phyloP scores from a whole-genome alignment of 2,797 vertebrate genomes.

The Salmo trutta region DNA sequence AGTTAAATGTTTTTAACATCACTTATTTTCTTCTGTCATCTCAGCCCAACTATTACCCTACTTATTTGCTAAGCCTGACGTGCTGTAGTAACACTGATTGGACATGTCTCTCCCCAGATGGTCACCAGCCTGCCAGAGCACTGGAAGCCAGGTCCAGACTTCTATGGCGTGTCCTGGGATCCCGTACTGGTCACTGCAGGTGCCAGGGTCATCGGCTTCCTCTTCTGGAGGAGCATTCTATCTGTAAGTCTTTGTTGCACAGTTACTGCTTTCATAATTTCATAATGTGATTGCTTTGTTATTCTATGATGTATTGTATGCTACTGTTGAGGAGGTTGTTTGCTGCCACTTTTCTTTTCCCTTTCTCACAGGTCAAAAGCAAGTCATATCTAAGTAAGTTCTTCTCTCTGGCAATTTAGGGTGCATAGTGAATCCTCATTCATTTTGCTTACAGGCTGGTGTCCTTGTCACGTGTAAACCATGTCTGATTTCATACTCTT shows the following conservation, averaged over 20 bases:
- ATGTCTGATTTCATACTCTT: background rate
- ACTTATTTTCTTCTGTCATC: too few relatives aligned
- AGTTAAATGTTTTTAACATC: too few relatives aligned
- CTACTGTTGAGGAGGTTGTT: too few relatives aligned
- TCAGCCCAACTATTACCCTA: background rate
- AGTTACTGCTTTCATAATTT: background rate
- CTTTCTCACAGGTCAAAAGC: slow-evolving; percentile 85
- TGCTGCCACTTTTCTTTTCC: slow-evolving; percentile 22
- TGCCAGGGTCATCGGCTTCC: slow-evolving; percentile 83
- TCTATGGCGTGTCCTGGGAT: slow-evolving; percentile 89
- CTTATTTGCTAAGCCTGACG: background rate
- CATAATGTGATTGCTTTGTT: background rate
- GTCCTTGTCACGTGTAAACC: background rate
- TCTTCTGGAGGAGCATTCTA: slow-evolving; percentile 91
- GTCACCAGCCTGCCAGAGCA: slow-evolving; percentile 85
- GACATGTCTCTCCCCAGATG: slow-evolving; percentile 71
- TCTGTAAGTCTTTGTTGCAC: slow-evolving; percentile 76
- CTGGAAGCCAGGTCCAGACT: slow-evolving; percentile 86
- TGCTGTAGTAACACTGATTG: background rate
- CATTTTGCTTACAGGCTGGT: background rate
- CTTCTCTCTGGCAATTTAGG: background rate
- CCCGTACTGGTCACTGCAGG: slow-evolving; percentile 80
- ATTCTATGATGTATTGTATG: background rate
- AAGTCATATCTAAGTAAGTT: slow-evolving; percentile 89
- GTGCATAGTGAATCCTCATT: background rate